Percentiles rank a stretch among this genome's conserved stretches.
These are phyloP conservation scores for Bovichtus diacanthus DNA, from an alignment of 2,797 vertebrate genomes.

Conservation along the genomic window DNA sequence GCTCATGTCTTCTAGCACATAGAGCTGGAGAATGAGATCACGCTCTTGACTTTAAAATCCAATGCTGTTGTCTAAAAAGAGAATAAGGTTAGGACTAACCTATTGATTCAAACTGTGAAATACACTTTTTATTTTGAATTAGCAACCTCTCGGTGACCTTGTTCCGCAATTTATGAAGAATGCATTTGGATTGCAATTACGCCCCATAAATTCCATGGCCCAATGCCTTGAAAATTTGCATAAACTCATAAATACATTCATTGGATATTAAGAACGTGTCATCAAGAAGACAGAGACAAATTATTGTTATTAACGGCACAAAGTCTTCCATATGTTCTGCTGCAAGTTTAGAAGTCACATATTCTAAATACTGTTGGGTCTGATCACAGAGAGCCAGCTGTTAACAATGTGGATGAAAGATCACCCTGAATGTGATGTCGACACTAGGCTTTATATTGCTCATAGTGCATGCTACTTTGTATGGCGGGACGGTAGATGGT, in stretches of 20 bases:
- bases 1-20: background rate
- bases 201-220: conserved; percentile 17
- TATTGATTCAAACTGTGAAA: conserved; percentile 16
- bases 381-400: conserved; percentile 4
- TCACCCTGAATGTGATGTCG: background rate
- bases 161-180: conserved; percentile 40
- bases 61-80: conserved; percentile 2
- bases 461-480: background rate
- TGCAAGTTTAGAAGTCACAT: conserved; percentile 21
- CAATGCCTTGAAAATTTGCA: conserved; percentile 37
- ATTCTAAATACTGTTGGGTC: background rate
- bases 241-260: conserved; percentile 52
- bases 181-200: conserved; percentile 27
- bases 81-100: background rate
- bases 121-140: conserved; percentile 13
- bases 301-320: conserved; percentile 41
- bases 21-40: background rate
- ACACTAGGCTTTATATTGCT: background rate
- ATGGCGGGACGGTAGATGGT: background rate
- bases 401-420: background rate
- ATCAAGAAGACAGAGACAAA: conserved; percentile 67
- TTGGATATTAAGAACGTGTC: conserved; percentile 47
- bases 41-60: background rate
- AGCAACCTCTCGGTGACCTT: conserved; percentile 36
- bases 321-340: conserved; percentile 37